Base-by-base conservation (phyloP, 64 coral and sea anemone species). In the Hydrozoanthus tunicans region DNA sequence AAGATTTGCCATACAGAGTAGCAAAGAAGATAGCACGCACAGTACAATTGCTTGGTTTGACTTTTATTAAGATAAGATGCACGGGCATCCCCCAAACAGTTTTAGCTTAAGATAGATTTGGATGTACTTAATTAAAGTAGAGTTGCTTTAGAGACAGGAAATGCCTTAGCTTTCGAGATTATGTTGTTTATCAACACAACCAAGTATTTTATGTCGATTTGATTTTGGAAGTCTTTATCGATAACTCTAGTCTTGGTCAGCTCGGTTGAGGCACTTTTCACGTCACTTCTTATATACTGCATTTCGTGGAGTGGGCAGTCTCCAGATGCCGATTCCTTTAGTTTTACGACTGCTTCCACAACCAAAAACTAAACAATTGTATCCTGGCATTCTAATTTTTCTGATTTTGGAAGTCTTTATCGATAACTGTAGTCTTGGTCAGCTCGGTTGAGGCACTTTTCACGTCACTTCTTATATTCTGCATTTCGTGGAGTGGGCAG, bases 151-250 rank as follows among this genome's bases (percentile, higher is more conserved):
- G 20, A 20, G 20, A 20, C 20, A 20, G 20, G 20, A 20, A 20
- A 20, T 20, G 20, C 20, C 20, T 20, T 20, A 20, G 20, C 20
- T 20, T 20, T 20, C 20, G 20, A 20, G 20, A 53, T 80, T 25
- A 73, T 81, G 91, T 88, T 94, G 93, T 81, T 91, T 91, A 43
- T 94, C 89, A 51, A 94, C 0, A 82, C 91, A 89, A 78, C 89
- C 11, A 95, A 82, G 23, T 75, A 79, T 53, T 89, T 89, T 32
- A 54, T 94, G 59, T 91, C 63, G 73, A 94, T 91, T 55, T 69
- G 81, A n/a, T 73, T 85, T 78, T 72, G 72, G 53, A 94, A 91
- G 43, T 86, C 79, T 72, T 91, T 79, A 32, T 94, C 89, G 15
- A 94, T 59, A 15, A 80, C 82, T 80, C 89, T 71, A 25, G 93